Evolutionary conservation across 2,888 invertebrate species (phyloP).

Genomic region (Mycalesis mineus): DNA sequence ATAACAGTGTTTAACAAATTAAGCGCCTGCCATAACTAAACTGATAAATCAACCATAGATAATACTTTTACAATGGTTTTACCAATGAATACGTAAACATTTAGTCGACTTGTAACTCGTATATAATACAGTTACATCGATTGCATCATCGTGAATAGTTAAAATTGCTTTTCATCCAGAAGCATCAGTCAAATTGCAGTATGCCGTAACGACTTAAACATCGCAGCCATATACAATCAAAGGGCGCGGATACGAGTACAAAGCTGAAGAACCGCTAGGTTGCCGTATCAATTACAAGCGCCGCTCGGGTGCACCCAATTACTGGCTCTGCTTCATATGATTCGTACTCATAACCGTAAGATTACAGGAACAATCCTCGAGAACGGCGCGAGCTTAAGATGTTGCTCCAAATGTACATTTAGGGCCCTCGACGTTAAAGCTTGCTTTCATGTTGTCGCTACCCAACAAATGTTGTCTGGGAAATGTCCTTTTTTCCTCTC

Average conservation of each 20-base stretch:
- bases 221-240: conserved; percentile 26
- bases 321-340: conserved; percentile 69
- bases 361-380: conserved; percentile 31
- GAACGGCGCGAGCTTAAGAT: conserved; percentile 22
- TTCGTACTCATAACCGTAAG: conserved; percentile 58
- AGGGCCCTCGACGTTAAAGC: conserved; percentile 12
- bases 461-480: neutral
- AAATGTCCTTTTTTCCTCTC: neutral
- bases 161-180: conserved; percentile 34
- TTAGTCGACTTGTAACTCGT: conserved; percentile 59
- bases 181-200: conserved; percentile 33
- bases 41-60: neutral
- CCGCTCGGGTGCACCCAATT: conserved; percentile 72
- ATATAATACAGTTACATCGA: conserved; percentile 31
- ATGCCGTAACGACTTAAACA: conserved; percentile 38
- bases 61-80: neutral
- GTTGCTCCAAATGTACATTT: conserved; percentile 26
- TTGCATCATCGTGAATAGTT: conserved; percentile 53
- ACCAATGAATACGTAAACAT: conserved; percentile 32
- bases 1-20: neutral
- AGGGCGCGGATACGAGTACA: conserved; percentile 57
- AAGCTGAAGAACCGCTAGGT: conserved; percentile 65
- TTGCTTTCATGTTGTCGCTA: neutral
- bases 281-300: conserved; percentile 71
- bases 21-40: conserved; percentile 9